Base-by-base conservation (phyloP, 2,797 vertebrate species). In the Phataginus tricuspis region DNA sequence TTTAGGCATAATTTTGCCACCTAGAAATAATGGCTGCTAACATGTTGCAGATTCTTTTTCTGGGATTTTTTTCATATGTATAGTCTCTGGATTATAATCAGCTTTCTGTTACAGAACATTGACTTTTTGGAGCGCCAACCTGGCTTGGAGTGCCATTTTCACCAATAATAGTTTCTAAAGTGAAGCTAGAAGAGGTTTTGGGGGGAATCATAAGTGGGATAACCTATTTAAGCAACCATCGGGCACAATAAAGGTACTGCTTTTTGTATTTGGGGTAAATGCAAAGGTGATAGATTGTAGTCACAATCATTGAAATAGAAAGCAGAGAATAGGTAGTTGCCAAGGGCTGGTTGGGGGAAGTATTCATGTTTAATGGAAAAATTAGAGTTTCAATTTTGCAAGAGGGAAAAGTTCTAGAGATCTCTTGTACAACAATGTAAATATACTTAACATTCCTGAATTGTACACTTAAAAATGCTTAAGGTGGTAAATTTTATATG, bases 101-200 rank as follows among this genome's bases (percentile, higher is more conserved):
- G 59, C 45, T 90, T 89, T 90, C 64, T 90, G 1, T 74, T 49
- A 57, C 25, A 85, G 89, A 86, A 84, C 45, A 66, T 23, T 75
- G 78, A 42, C 61, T 80, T 92, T 63, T 71, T 71, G 23, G 61
- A 75, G 45, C 57, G 53, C 49, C 42, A 66, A 25, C 34, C 82
- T 78, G 49, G 23, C 55, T 82, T 82, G 15, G 51, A 66, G 86
- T 63, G 39, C 39, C 61, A 86, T 79, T 91, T 88, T 64, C 45
- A 61, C 68, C 91, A 72, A 57, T 83, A 75, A 84, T 13, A 69
- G 42, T 74, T 82, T 94, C 86, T 85, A 93, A 93, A 94, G 34
- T 31, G 25, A 91, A 29, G 37, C 37, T 83, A 51, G 86, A 51
- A 34, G 74, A 34, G 29, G 37, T 88, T 63, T 16, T 34, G 39